Evolutionary conservation across 2,797 vertebrate genomes (phyloP).

Genomic region (Ctenochaetus hawaiiensis): DNA sequence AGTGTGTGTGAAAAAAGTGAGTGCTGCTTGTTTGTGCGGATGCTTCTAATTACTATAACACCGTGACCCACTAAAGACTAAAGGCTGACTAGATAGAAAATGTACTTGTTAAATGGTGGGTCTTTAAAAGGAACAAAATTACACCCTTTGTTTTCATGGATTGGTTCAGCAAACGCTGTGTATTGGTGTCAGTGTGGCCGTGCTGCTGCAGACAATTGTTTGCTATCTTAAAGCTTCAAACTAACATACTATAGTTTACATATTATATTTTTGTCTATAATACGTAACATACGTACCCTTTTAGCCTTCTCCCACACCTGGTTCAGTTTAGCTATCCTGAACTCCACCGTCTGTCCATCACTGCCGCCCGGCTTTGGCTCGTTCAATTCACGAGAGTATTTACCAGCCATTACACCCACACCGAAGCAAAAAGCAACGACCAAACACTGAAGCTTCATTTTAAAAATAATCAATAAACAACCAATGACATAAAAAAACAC

Average conservation of each 20-base stretch:
- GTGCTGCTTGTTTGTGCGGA: too few species aligned
- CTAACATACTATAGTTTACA: background rate
- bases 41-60: too few species aligned
- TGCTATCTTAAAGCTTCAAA: background rate
- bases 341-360: constrained; percentile 83
- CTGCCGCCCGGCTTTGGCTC: constrained; percentile 74
- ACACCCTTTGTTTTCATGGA: background rate
- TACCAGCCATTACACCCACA: constrained; percentile 82
- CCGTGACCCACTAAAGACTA: too few species aligned
- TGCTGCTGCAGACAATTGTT: too few species aligned
- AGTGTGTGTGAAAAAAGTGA: too few species aligned
- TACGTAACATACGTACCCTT: constrained; percentile 84
- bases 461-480: background rate
- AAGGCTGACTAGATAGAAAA: too few species aligned
- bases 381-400: constrained; percentile 92
- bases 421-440: constrained; percentile 67
- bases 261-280: background rate
- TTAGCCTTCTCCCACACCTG: constrained; percentile 96
- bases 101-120: background rate
- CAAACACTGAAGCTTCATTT: constrained; percentile 65
- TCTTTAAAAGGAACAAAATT: background rate
- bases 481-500: background rate
- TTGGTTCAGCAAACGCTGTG: background rate
- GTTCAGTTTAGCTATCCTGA: constrained; percentile 92
- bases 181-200: background rate